Percentiles rank a stretch among this genome's conserved stretches.
phyloP scores from a whole-genome alignment of 2,113 vertebrate genomes.

The Chaetops frenatus region DNA sequence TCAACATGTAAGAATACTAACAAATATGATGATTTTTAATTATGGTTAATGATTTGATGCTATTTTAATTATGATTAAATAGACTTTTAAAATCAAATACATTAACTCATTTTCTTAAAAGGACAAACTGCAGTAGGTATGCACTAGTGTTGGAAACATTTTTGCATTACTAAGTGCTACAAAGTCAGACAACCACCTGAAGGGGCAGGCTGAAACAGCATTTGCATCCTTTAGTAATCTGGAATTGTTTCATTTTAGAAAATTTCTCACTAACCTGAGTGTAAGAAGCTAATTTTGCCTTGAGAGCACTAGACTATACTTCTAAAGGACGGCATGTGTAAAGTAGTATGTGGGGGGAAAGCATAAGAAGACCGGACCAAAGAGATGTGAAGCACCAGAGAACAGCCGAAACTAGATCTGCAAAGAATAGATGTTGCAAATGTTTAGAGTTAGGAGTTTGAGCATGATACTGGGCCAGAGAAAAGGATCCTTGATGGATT shows the following conservation, averaged over 20 bases:
- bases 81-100: background rate
- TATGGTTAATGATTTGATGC: background rate
- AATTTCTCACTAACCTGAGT: background rate
- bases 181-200: background rate
- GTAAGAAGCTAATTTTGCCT: background rate
- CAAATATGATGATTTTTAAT: background rate
- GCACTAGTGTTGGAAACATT: background rate
- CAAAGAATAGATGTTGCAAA: background rate
- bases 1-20: background rate
- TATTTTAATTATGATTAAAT: background rate
- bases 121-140: background rate
- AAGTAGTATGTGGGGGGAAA: background rate
- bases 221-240: background rate
- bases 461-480: background rate
- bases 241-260: background rate
- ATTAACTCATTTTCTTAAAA: background rate
- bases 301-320: background rate
- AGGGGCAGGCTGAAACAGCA: background rate
- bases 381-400: background rate
- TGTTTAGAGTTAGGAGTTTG: background rate
- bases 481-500: background rate
- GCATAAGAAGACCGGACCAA: background rate
- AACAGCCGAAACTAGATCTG: background rate
- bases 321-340: background rate
- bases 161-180: background rate